These are phyloP conservation scores for Sanderia malayensis DNA, from an alignment of 30 jellyfish, hydroid and myxozoan genomes.

Conservation along the genomic window DNA sequence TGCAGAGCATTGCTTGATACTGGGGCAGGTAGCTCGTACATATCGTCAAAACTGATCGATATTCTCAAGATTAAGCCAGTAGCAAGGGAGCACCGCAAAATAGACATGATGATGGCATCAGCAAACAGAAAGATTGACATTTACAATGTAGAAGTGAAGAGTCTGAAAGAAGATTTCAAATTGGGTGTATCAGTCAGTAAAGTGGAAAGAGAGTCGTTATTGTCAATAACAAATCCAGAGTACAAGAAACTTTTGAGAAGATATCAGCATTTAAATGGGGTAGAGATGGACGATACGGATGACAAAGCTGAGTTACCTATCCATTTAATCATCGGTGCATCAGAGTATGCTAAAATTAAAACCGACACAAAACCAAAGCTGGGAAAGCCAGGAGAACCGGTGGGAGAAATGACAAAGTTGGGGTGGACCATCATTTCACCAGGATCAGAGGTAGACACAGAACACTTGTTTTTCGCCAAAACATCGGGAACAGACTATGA, in stretches of 20 bases:
- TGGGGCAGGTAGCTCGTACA: conserved; percentile 72
- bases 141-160: conserved; percentile 26
- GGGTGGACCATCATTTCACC: conserved; percentile 34
- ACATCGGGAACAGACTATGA: conserved; percentile 23
- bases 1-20: conserved; percentile 68
- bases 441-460: conserved; percentile 12
- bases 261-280: conserved; percentile 36
- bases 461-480: conserved; percentile 4
- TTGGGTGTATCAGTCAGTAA: conserved; percentile 46
- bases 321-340: neutral
- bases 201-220: conserved; percentile 43
- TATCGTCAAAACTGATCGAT: conserved; percentile 53
- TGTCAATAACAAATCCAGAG: conserved; percentile 43
- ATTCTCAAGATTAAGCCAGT: conserved; percentile 22
- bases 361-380: neutral
- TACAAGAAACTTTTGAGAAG: conserved; percentile 9
- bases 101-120: conserved; percentile 68
- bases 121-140: conserved; percentile 46
- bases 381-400: conserved; percentile 36
- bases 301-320: neutral
- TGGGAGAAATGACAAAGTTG: conserved; percentile 17
- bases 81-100: conserved; percentile 39
- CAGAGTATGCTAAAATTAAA: neutral
- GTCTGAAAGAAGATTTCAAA: conserved; percentile 36
- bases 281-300: conserved; percentile 41